A percentile compares a stretch with the other conserved stretches of the same genome.
phyloP scores from a whole-genome alignment of 37 sponge, comb jelly and placozoan genomes.

The Chondrilla cf. caribensis region DNA sequence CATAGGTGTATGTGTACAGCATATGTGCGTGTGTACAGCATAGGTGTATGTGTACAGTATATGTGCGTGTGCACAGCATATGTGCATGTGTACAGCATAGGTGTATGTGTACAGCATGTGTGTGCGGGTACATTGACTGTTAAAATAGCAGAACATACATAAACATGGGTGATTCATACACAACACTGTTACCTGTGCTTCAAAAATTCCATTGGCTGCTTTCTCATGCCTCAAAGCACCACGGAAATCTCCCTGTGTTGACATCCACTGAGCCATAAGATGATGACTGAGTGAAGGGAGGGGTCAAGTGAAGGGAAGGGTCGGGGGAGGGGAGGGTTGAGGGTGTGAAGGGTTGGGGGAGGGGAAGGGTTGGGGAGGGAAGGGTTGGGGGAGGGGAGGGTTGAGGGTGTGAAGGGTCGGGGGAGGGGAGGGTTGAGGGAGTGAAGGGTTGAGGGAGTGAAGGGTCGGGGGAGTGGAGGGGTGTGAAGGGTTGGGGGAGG shows the following conservation, averaged over 20 bases:
- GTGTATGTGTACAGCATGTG: background rate
- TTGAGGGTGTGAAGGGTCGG: too few relatives aligned
- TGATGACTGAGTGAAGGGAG: conserved; percentile 39
- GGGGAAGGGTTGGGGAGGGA: too few relatives aligned
- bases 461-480: too few relatives aligned
- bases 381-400: too few relatives aligned
- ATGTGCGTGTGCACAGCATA: too few relatives aligned
- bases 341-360: too few relatives aligned
- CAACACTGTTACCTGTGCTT: conserved; percentile 51
- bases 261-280: conserved; percentile 70
- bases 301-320: background rate
- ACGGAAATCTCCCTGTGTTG: conserved; percentile 81
- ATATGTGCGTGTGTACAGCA: too few relatives aligned
- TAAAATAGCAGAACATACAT: too few relatives aligned
- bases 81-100: background rate
- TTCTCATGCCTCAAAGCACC: conserved; percentile 87
- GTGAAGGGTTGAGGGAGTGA: too few relatives aligned
- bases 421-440: too few relatives aligned
- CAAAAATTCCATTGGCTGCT: conserved; percentile 66
- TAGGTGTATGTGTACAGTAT: background rate
- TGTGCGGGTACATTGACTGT: too few relatives aligned
- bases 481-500: too few relatives aligned
- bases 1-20: background rate
- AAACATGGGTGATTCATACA: background rate
- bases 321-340: background rate